Conservation (phyloP, 2,888 invertebrate genomes). For the Chydorus sphaericus region DNA sequence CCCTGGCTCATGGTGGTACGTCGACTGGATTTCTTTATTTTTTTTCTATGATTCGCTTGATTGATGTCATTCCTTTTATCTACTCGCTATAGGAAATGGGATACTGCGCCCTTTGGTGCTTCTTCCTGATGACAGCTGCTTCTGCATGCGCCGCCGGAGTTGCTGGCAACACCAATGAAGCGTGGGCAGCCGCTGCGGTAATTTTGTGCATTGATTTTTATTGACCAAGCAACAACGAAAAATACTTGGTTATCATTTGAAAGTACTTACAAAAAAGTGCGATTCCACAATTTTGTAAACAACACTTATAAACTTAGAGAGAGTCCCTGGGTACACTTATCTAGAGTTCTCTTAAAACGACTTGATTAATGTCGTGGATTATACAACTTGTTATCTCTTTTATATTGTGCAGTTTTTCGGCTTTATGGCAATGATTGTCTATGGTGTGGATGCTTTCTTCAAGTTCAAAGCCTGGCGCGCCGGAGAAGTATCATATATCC, state of each 20-base stretch:
- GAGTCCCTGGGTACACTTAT: too few species aligned
- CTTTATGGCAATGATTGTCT: constrained; percentile 60
- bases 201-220: constrained; percentile 34
- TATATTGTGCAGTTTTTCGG: constrained; percentile 62
- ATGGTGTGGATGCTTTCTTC: constrained; percentile 61
- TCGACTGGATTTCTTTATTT: background rate
- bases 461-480: constrained; percentile 49
- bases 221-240: too few species aligned
- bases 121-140: constrained; percentile 60
- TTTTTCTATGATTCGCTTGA: constrained; percentile 10
- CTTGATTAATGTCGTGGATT: background rate
- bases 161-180: constrained; percentile 31
- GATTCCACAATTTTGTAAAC: too few species aligned
- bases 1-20: constrained; percentile 70
- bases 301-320: too few species aligned
- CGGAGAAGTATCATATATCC: too few species aligned
- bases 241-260: too few species aligned
- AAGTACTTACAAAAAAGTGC: too few species aligned
- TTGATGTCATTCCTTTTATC: background rate
- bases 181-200: constrained; percentile 57
- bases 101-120: constrained; percentile 56
- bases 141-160: constrained; percentile 43
- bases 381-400: constrained; percentile 10
- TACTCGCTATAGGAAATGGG: constrained; percentile 43
- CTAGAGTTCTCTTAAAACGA: too few species aligned